phyloP scores from a whole-genome alignment of 2,113 vertebrate species.

The Ia io region DNA sequence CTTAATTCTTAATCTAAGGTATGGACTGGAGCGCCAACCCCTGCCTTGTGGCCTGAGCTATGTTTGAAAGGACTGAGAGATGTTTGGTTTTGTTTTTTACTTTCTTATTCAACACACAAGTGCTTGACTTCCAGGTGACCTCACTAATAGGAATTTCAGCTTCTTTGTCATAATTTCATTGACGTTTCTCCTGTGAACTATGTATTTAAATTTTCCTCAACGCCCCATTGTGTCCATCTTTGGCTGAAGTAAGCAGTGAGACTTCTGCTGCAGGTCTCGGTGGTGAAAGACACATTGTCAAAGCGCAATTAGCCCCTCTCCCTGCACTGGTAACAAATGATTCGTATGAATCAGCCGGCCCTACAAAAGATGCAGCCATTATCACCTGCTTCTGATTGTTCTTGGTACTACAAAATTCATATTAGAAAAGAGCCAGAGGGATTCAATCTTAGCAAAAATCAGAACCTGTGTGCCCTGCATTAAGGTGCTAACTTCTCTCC shows the following conservation, averaged over 20 bases:
- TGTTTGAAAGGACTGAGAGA: slow-evolving; percentile 22
- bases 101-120: background rate
- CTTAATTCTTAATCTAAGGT: slow-evolving; percentile 56
- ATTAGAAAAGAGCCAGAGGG: slow-evolving; percentile 40
- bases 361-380: slow-evolving; percentile 36
- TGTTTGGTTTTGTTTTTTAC: background rate
- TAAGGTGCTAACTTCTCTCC: slow-evolving; percentile 12
- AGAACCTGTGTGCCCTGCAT: background rate
- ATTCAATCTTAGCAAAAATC: slow-evolving; percentile 53
- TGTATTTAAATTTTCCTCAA: slow-evolving; percentile 52
- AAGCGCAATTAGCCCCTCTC: slow-evolving; percentile 58
- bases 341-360: slow-evolving; percentile 65
- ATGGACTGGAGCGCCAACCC: background rate
- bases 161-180: background rate
- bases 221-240: background rate
- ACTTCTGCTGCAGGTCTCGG: slow-evolving; percentile 42
- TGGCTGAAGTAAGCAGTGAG: slow-evolving; percentile 54
- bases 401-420: slow-evolving; percentile 57
- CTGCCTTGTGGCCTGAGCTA: background rate
- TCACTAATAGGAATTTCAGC: background rate
- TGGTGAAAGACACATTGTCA: slow-evolving; percentile 59
- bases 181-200: background rate
- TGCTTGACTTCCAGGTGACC: background rate
- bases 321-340: slow-evolving; percentile 38
- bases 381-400: slow-evolving; percentile 57